phyloP scores from a whole-genome alignment of 2,888 invertebrate genomes.

The Silvanus unidentatus region DNA sequence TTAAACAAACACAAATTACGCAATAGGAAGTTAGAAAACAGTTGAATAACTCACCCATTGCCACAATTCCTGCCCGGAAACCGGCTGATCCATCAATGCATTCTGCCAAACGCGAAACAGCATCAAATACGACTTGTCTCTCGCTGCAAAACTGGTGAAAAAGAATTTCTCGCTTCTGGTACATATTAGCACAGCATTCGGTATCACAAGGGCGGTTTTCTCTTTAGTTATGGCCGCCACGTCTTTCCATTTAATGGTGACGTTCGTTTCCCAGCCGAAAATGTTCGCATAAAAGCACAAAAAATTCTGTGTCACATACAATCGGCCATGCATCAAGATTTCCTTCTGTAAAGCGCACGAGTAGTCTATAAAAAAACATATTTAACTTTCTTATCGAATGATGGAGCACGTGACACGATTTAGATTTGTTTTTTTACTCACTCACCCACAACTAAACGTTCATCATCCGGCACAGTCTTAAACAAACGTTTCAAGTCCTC shows the following conservation, averaged over 20 bases:
- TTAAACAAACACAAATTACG: slow-evolving; percentile 25
- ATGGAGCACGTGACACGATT: too few species aligned
- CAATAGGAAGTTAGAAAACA: slow-evolving; percentile 1
- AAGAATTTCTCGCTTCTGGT: slow-evolving; percentile 82
- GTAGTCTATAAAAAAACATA: slow-evolving; percentile 69
- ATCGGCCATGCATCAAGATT: slow-evolving; percentile 89
- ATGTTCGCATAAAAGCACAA: slow-evolving; percentile 97
- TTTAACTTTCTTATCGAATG: background rate
- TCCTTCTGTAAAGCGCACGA: slow-evolving; percentile 96
- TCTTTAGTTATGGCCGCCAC: slow-evolving; percentile 92
- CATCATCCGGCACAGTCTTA: slow-evolving; percentile 84
- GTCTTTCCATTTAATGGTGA: slow-evolving; percentile 82
- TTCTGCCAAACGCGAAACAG: slow-evolving; percentile 95
- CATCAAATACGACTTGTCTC: slow-evolving; percentile 94
- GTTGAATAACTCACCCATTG: slow-evolving; percentile 61
- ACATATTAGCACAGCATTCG: slow-evolving; percentile 88
- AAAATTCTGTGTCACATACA: slow-evolving; percentile 93
- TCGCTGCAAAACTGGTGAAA: slow-evolving; percentile 88
- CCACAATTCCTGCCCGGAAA: slow-evolving; percentile 80
- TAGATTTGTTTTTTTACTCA: slow-evolving; percentile 23
- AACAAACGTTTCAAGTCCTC: slow-evolving; percentile 91
- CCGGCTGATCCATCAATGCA: slow-evolving; percentile 84
- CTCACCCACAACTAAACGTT: slow-evolving; percentile 88
- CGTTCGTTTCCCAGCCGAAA: slow-evolving; percentile 90
- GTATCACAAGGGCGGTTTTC: slow-evolving; percentile 89